phyloP scores from a whole-genome alignment of 2,797 vertebrate species.

The Sebastes diploproa region DNA sequence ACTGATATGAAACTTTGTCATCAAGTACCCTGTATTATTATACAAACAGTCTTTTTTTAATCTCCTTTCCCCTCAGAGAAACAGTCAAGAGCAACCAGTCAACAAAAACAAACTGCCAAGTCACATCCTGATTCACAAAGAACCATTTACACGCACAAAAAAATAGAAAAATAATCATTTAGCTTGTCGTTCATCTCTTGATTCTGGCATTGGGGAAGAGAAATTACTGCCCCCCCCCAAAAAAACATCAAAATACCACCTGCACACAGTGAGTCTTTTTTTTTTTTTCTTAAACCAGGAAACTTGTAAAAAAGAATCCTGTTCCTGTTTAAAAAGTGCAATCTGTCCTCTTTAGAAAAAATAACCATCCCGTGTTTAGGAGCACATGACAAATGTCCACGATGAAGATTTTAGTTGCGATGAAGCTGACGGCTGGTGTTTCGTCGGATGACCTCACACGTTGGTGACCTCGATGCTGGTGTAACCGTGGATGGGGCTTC shows the following conservation, averaged over 20 bases:
- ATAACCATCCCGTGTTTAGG: constrained; percentile 26
- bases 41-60: constrained; percentile 43
- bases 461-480: constrained; percentile 83
- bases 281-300: constrained; percentile 24
- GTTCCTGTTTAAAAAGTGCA: constrained; percentile 63
- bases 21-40: constrained; percentile 53
- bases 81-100: constrained; percentile 25
- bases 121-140: constrained; percentile 46
- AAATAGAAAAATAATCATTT: constrained; percentile 76
- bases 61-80: constrained; percentile 3
- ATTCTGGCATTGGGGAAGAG: constrained; percentile 1
- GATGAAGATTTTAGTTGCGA: not conserved
- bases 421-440: not conserved
- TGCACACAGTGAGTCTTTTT: not conserved
- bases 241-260: constrained; percentile 25
- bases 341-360: constrained; percentile 51
- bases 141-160: constrained; percentile 37
- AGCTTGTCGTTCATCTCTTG: constrained; percentile 26
- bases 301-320: constrained; percentile 29
- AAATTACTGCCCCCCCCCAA: not conserved
- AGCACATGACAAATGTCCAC: constrained; percentile 30
- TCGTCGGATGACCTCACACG: constrained; percentile 72
- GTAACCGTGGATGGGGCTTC: constrained; percentile 76
- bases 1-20: constrained; percentile 39
- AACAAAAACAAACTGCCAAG: constrained; percentile 19